phyloP scores from a whole-genome alignment of 1,140 invertebrate species.

The Eubasilissa regina region DNA sequence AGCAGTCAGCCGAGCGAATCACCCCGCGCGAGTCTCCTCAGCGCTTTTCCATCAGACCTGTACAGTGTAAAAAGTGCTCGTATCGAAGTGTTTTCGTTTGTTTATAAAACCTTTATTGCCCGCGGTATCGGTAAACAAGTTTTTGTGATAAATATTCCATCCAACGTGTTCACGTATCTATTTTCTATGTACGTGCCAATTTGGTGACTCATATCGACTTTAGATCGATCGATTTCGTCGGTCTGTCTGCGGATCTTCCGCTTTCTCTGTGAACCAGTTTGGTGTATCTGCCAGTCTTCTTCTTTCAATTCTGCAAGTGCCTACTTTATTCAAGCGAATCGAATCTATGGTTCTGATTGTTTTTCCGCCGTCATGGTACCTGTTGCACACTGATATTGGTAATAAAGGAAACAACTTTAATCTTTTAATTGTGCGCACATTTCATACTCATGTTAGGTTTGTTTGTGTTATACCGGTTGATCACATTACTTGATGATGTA shows the following conservation, averaged over 20 bases:
- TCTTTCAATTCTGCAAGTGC: neutral
- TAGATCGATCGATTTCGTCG: neutral
- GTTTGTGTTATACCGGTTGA: too few species aligned
- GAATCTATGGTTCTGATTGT: neutral
- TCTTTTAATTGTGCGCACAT: too few species aligned
- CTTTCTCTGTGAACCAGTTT: neutral
- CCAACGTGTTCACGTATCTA: neutral
- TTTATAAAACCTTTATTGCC: neutral
- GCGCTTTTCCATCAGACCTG: neutral
- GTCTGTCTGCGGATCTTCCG: too few species aligned
- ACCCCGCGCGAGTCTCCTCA: neutral
- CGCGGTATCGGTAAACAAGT: neutral
- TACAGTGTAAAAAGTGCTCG: too few species aligned
- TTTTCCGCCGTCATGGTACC: neutral
- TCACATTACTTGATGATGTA: too few species aligned
- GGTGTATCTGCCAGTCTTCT: neutral
- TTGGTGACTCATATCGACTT: neutral
- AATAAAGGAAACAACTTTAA: neutral
- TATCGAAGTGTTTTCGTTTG: neutral
- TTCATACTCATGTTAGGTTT: too few species aligned
- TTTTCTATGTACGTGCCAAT: neutral
- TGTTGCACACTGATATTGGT: conserved; percentile 14
- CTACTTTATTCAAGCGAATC: neutral
- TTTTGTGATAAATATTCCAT: neutral
- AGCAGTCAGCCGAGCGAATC: neutral